phyloP scores from a whole-genome alignment of 2,888 invertebrate genomes.

The Apeira syringaria region DNA sequence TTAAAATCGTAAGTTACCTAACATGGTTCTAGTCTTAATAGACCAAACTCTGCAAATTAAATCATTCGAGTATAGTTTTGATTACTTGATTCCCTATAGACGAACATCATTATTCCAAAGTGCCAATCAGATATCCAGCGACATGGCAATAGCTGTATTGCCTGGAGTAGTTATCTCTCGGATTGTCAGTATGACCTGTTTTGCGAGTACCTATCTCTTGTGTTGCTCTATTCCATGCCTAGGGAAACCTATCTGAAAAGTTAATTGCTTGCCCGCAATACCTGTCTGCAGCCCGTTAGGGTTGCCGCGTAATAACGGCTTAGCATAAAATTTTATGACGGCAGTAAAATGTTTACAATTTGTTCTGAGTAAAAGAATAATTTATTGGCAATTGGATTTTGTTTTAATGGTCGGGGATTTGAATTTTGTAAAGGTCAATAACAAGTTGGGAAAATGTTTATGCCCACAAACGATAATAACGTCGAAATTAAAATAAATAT shows the following conservation, averaged over 20 bases:
- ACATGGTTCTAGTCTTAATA: too few species aligned
- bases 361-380: constrained; percentile 31
- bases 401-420: constrained; percentile 21
- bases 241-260: constrained; percentile 60
- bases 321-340: constrained; percentile 27
- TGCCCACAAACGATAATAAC: too few species aligned
- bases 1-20: too few species aligned
- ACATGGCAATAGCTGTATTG: constrained; percentile 22
- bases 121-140: constrained; percentile 8
- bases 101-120: too few species aligned
- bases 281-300: constrained; percentile 48
- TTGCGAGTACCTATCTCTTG: too few species aligned
- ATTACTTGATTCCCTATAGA: too few species aligned
- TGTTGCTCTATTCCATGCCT: constrained; percentile 50
- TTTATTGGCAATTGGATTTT: constrained; percentile 25
- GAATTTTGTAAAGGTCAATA: constrained; percentile 18
- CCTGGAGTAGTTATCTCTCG: constrained; percentile 3
- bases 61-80: too few species aligned
- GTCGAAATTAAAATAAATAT: too few species aligned
- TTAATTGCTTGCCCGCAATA: constrained; percentile 62
- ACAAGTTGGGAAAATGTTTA: not conserved
- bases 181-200: constrained; percentile 37
- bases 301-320: constrained; percentile 36
- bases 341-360: constrained; percentile 25
- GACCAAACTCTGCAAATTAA: too few species aligned